These are phyloP conservation scores for Ptychadena robeensis DNA, from an alignment of 2,797 vertebrate genomes.

Conservation along the genomic window DNA sequence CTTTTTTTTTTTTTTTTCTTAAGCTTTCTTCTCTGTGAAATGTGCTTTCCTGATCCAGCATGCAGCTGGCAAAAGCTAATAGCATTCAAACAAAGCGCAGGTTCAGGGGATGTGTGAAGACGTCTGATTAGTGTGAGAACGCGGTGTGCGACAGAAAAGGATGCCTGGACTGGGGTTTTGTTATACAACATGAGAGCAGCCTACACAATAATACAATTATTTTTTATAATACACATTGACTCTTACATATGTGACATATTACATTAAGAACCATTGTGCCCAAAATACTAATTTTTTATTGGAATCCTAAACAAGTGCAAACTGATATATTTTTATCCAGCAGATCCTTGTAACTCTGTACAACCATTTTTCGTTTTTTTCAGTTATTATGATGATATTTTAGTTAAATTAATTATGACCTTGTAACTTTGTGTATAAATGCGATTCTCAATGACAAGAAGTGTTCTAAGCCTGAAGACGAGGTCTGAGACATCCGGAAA, in stretches of 20 bases:
- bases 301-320: no score
- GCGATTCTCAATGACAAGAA: no score
- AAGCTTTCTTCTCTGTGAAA: conserved; percentile 53
- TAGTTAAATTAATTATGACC: no score
- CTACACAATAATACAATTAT: background rate
- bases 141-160: background rate
- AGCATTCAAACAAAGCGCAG: conserved; percentile 33
- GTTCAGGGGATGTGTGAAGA: conserved; percentile 21
- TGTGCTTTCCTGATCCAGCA: conserved; percentile 23
- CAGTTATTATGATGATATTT: no score
- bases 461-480: no score
- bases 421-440: no score
- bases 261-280: background rate
- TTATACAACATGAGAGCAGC: background rate
- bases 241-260: background rate
- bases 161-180: background rate
- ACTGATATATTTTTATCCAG: no score
- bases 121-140: conserved; percentile 1
- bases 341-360: no score
- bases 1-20: conserved; percentile 22
- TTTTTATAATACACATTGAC: background rate
- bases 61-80: conserved; percentile 49
- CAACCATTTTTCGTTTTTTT: no score
- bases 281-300: no score
- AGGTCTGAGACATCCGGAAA: no score